Conservation (phyloP, 2,797 vertebrate species). For the Gymnocypris eckloni region DNA sequence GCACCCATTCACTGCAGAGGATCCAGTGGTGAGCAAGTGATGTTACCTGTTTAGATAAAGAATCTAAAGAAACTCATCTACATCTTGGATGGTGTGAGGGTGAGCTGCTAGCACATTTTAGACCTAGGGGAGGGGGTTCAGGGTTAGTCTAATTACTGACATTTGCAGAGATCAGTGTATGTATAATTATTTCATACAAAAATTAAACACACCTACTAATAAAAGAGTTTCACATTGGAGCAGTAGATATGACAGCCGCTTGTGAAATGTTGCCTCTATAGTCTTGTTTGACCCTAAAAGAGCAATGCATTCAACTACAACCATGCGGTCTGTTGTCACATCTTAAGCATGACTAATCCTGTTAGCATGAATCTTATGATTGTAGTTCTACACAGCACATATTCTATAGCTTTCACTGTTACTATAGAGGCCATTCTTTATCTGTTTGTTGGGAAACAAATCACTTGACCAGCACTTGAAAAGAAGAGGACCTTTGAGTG, state of each 20-base stretch:
- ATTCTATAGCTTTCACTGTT: neutral
- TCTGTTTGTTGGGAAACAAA: constrained; percentile 52
- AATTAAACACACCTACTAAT: neutral
- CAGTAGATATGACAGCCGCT: neutral
- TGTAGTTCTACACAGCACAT: neutral
- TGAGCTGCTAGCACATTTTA: neutral
- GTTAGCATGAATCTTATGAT: constrained; percentile 11
- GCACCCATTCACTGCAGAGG: neutral
- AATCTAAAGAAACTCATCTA: neutral
- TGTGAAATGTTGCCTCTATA: neutral
- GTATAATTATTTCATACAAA: neutral
- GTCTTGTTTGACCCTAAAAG: neutral
- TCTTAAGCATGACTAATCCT: neutral
- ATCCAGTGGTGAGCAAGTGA: neutral
- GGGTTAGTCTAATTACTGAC: neutral
- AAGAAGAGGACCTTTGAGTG: neutral
- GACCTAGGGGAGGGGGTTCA: neutral
- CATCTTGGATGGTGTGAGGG: neutral
- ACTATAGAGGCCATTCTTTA: neutral
- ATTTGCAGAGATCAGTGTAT: neutral
- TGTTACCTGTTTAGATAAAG: neutral
- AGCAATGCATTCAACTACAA: neutral
- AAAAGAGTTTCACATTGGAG: neutral
- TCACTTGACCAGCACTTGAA: constrained; percentile 67
- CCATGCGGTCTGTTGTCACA: neutral